Evolutionary conservation across 2,113 vertebrate genomes (phyloP).

Genomic region (Buteo buteo): DNA sequence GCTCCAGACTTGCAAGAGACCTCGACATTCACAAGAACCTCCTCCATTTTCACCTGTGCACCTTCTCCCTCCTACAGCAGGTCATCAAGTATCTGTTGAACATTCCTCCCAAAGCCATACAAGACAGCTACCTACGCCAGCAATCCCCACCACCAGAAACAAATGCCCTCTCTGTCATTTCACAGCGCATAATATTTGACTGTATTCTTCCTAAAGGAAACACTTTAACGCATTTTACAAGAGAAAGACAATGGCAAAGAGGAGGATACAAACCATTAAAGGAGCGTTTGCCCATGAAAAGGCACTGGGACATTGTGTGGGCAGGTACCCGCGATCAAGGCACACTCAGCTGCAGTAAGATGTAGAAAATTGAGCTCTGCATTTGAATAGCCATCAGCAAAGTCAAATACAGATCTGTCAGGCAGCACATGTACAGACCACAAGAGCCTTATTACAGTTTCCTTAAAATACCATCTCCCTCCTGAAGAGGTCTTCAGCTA

Average conservation of each 20-base stretch:
- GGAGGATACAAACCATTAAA: not conserved
- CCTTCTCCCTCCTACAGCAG: not conserved
- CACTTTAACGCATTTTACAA: not conserved
- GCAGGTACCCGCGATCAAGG: not conserved
- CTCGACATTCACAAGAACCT: slow-evolving; percentile 13
- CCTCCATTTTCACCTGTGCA: slow-evolving; percentile 22
- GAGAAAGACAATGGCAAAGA: not conserved
- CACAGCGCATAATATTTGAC: not conserved
- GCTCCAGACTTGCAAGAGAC: slow-evolving; percentile 11
- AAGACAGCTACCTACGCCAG: not conserved
- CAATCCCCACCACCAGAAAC: not conserved
- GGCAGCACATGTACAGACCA: not conserved
- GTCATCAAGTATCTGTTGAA: not conserved
- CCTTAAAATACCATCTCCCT: not conserved
- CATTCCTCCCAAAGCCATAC: not conserved
- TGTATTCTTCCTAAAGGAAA: not conserved
- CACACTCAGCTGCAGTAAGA: not conserved
- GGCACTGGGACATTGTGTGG: not conserved
- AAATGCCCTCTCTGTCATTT: not conserved
- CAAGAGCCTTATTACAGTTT: not conserved
- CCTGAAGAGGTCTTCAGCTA: not conserved
- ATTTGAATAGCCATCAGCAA: not conserved
- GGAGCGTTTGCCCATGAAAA: not conserved
- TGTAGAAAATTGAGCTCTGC: not conserved
- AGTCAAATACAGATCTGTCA: not conserved